Percentiles rank a stretch among this genome's conserved stretches.
phyloP scores from a whole-genome alignment of 2,113 vertebrate species.

The Tyrannus savana region DNA sequence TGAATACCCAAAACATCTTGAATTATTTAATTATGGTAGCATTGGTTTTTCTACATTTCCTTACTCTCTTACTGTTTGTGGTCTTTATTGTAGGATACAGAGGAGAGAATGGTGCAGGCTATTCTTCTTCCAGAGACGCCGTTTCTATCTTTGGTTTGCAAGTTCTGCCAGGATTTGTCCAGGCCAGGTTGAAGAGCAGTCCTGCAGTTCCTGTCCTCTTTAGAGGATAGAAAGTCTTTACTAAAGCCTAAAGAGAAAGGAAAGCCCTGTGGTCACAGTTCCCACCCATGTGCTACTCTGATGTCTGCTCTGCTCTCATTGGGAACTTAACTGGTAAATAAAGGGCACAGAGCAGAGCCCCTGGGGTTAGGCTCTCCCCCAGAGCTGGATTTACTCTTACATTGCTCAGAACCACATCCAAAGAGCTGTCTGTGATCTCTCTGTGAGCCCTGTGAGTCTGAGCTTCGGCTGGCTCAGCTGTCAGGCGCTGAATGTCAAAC shows the following conservation, averaged over 20 bases:
- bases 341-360: neutral
- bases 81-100: neutral
- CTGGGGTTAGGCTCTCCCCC: neutral
- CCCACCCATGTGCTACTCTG: neutral
- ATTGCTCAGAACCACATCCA: neutral
- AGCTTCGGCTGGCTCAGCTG: constrained; percentile 32
- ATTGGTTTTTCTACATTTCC: neutral
- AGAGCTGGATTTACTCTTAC: neutral
- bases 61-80: neutral
- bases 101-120: neutral
- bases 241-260: neutral
- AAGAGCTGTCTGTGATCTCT: constrained; percentile 31
- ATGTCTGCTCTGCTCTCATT: neutral
- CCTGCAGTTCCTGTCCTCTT: neutral
- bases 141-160: neutral
- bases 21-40: neutral
- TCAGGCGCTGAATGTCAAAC: constrained; percentile 1
- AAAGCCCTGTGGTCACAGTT: neutral
- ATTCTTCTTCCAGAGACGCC: neutral
- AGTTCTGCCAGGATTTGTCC: neutral
- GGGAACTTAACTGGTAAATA: neutral
- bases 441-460: neutral
- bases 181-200: neutral
- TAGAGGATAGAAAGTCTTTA: neutral
- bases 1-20: neutral